A percentile compares a stretch with the other conserved stretches of the same genome.
Conservation (phyloP, 2,113 vertebrate genomes). For the Serinus canaria region DNA sequence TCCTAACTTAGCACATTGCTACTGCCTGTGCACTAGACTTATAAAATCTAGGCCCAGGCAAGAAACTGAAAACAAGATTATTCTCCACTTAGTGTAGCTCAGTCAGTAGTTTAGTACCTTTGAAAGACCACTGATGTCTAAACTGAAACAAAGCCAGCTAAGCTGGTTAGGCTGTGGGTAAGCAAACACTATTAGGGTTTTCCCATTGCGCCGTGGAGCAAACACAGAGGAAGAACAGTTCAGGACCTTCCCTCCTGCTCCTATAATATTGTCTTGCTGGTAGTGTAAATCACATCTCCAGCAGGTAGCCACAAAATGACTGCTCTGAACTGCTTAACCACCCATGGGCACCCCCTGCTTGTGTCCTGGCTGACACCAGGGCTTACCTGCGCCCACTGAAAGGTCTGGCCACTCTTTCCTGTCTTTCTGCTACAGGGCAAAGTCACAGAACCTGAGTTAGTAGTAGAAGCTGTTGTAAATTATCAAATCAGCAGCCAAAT, state of each 20-base stretch:
- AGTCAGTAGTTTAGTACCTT: not conserved
- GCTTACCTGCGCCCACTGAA: not conserved
- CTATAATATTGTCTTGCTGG: not conserved
- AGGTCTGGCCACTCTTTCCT: not conserved
- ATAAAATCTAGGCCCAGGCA: not conserved
- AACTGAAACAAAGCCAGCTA: not conserved
- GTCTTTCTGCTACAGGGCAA: not conserved
- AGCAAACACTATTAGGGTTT: not conserved
- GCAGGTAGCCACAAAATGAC: not conserved
- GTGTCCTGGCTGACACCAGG: not conserved
- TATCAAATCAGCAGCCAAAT: too few relatives aligned
- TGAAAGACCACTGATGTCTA: not conserved
- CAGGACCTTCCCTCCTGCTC: not conserved
- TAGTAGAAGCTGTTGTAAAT: not conserved
- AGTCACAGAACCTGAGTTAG: not conserved
- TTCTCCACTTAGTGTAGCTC: not conserved
- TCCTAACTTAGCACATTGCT: not conserved
- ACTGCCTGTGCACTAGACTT: not conserved
- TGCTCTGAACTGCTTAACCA: not conserved
- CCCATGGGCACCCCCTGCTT: rapidly evolving
- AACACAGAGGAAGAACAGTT: not conserved
- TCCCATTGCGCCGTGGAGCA: not conserved
- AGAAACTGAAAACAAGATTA: not conserved
- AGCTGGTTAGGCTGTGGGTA: not conserved
- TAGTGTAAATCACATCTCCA: not conserved